These are phyloP conservation scores for Montipora capricornis DNA, from an alignment of 64 coral and sea anemone genomes.

Conservation along the genomic window DNA sequence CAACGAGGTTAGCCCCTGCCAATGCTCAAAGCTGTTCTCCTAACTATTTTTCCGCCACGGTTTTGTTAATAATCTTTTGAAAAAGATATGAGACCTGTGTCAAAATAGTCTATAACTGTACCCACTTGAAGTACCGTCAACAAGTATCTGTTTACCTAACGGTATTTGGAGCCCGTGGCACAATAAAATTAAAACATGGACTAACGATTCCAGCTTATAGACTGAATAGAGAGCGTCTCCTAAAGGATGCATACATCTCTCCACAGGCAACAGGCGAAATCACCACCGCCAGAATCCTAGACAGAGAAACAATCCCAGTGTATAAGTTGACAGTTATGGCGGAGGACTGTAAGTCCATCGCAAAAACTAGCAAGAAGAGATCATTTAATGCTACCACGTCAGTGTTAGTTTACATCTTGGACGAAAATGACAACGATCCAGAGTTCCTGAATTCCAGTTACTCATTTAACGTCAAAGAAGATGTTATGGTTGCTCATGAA, in stretches of 20 bases:
- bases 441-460: conserved; percentile 39
- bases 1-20: too few species aligned
- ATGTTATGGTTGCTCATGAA: neutral
- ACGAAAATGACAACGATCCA: conserved; percentile 93
- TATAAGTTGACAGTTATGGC: conserved; percentile 86
- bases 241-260: neutral
- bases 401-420: conserved; percentile 64
- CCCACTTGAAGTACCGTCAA: too few species aligned
- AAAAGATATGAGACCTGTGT: too few species aligned
- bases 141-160: too few species aligned
- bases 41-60: too few species aligned
- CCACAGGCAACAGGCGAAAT: conserved; percentile 74
- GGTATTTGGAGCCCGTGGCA: too few species aligned
- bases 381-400: conserved; percentile 52
- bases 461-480: conserved; percentile 36
- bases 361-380: neutral
- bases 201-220: too few species aligned
- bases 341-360: conserved; percentile 27
- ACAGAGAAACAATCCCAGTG: conserved; percentile 70
- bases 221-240: too few species aligned
- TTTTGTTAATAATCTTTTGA: too few species aligned
- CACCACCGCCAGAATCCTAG: conserved; percentile 69
- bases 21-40: too few species aligned
- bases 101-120: too few species aligned
- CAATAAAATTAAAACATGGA: too few species aligned